Conservation (phyloP, 2,797 vertebrate species). For the Rhyacichthys aspro region DNA sequence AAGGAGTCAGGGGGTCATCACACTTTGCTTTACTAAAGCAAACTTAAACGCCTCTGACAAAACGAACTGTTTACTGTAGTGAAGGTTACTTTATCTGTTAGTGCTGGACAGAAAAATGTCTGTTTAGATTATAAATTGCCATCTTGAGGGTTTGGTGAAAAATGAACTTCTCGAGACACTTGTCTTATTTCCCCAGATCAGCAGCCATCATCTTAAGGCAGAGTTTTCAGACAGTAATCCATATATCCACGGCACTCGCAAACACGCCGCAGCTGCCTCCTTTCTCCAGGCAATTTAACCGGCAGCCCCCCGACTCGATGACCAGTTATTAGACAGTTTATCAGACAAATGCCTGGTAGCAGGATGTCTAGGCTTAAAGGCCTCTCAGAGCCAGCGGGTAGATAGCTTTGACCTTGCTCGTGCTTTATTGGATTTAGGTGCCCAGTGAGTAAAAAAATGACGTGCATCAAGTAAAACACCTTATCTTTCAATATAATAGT, state of each 20-base stretch:
- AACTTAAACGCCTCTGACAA: constrained; percentile 8
- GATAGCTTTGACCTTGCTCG: constrained; percentile 58
- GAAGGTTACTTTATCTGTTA: constrained; percentile 16
- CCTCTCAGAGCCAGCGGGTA: constrained; percentile 42
- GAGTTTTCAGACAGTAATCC: constrained; percentile 60
- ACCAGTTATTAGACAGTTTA: constrained; percentile 65
- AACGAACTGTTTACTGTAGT: constrained; percentile 18
- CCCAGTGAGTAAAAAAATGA: constrained; percentile 58
- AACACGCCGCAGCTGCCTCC: constrained; percentile 51
- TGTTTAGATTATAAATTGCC: constrained; percentile 40
- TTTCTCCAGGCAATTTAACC: constrained; percentile 57
- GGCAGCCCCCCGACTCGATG: constrained; percentile 44
- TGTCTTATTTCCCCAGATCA: constrained; percentile 52
- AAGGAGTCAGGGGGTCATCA: constrained; percentile 27
- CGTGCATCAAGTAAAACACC: constrained; percentile 57
- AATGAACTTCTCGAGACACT: constrained; percentile 36
- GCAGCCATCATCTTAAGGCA: constrained; percentile 66
- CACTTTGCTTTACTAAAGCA: constrained; percentile 30
- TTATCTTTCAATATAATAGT: constrained; percentile 42
- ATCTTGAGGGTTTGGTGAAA: constrained; percentile 36
- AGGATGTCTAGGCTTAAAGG: constrained; percentile 54
- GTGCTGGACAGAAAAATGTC: background rate
- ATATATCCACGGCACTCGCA: constrained; percentile 57
- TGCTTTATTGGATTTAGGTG: constrained; percentile 64
- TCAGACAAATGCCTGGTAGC: constrained; percentile 56